Base-by-base conservation (phyloP, 2,113 vertebrate genomes). In the Morphnarchus princeps region DNA sequence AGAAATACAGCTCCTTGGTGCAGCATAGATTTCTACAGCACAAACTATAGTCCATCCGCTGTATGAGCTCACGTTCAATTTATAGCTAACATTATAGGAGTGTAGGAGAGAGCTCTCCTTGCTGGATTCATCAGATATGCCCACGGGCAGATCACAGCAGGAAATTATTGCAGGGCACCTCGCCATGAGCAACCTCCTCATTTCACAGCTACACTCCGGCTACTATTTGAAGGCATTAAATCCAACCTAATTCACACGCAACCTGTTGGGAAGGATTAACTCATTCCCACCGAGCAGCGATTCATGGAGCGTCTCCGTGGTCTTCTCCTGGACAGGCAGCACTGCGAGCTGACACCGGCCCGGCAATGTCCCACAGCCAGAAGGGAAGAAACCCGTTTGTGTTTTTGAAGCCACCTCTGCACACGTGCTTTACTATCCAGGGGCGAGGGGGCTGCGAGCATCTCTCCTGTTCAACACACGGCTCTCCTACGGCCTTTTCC, bases 331-430 rank as follows among this genome's bases (percentile, higher is more conserved):
- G 54, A 57, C 4, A 7, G 24, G 45, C 82, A 91, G 65, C 0
- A 16, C 69, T 3, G 0, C 0, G 21, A 84, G 71, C 66, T 0
- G 7, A 74, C 38, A 22, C 14, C 0, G 0, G 28, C 66, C 59
- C 1, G 0, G 59, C 43, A 40, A 40, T 3, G 0, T 24, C 66
- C 62, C 42, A 6, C 34, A 67, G 69, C 59, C 22, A 19, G 76
- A 7, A 22, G 82, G 58, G 31, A 66, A 38, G 55, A 32, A 57
- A 72, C 38, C 28, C 4, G 0, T 6, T 72, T 2, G 61, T 34
- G 26, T 0, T 77, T 80, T 10, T 38, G 38, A 52, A 78, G 82
- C 50, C 59, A 43, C 20, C 50, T 62, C 77, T 61, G 59, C 55
- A 52, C 55, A 0, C 6, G 29, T 42, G 59, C 14, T 62, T 69